Evolutionary conservation across 2,113 vertebrate genomes (phyloP), one percentile per base, ranked within the genome.

Genomic region (Dipodomys merriami): DNA sequence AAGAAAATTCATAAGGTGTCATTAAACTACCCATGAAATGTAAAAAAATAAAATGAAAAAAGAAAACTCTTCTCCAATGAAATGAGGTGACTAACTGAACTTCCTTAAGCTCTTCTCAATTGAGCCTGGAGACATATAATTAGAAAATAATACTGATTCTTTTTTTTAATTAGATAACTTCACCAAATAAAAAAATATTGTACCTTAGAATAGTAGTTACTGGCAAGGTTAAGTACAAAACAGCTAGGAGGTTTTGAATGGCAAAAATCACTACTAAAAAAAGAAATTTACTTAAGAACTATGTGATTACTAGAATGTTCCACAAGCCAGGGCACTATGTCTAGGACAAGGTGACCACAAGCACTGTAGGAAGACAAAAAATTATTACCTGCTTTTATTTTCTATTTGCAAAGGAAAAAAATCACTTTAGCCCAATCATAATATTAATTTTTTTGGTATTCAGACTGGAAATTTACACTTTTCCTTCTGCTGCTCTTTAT

Each of bases 91-190:
- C 7, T 68, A 81, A 83, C 67, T 44, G 60, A 80, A 49, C 86
- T 88, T 71, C 76, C 30, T 68, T 49, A 69, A 72, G 2, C 15
- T 19, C 7, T 39, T 10, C 49, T 93, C 46, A 84, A 67, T 53
- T 64, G 7, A 65, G 1, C 20, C 78, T 88, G 35, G 72, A 3
- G 5, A 4, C 64, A 73, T 83, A 64, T 5, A 8, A 69, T 60
- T 87, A 81, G 6, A 90, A 94, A 69, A 71, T 76, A 35, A 89
- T 77, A 67, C 33, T 62, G 12, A 89, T 67, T 88, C 27, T 35
- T 79, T 71, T 25, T 80, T 39, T 85, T 20, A 57, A 83, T 79
- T 65, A 84, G 30, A 5, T 88, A 81, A 72, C 6, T 33, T 8
- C 4, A 33, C 33, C 29, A 81, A 89, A 77, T 68, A 39, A 84